A percentile compares a stretch with the other conserved stretches of the same genome.
phyloP scores from a whole-genome alignment of 2,113 vertebrate species.

The Mus musculus region GRCm39 chr9:16567001-16567500 shows the following conservation, averaged over 20 bases:
- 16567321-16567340: slow-evolving; percentile 29
- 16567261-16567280: background rate
- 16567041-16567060: background rate
- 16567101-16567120: background rate
- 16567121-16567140: background rate
- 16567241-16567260: background rate
- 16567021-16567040: background rate
- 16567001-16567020: background rate
- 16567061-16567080: background rate
- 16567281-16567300: background rate
- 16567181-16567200: background rate
- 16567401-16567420: slow-evolving; percentile 36
- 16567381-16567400: background rate
- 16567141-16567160: background rate
- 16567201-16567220: background rate
- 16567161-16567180: background rate
- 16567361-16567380: background rate
- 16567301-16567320: background rate
- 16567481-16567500: slow-evolving; percentile 54
- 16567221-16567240: background rate
- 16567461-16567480: slow-evolving; percentile 38
- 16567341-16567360: background rate
- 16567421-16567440: background rate
- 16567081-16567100: no score
- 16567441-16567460: background rate